Conservation (phyloP, 2,888 invertebrate species). For the Thera obeliscata region DNA sequence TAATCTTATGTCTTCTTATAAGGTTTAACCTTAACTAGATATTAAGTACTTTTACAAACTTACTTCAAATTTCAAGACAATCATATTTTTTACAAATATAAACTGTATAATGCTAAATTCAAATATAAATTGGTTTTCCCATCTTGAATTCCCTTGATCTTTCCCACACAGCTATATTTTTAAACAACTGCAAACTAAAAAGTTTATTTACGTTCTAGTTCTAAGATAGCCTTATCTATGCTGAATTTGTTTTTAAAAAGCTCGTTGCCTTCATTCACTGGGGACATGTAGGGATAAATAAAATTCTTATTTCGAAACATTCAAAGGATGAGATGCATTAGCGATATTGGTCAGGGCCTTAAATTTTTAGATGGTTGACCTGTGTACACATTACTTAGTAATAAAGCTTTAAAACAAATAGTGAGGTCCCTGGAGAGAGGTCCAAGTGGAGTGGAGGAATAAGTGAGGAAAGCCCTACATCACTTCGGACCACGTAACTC, state of each 20-base stretch:
- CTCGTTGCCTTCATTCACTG: constrained; percentile 24
- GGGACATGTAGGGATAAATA: constrained; percentile 37
- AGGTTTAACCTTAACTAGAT: too few relatives aligned
- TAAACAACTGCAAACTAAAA: constrained; percentile 27
- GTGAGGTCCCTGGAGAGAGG: constrained; percentile 60
- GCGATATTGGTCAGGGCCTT: constrained; percentile 73
- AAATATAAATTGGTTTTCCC: constrained; percentile 21
- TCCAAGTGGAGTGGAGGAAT: constrained; percentile 65
- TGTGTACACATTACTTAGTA: constrained; percentile 84
- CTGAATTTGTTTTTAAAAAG: constrained; percentile 33
- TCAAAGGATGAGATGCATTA: constrained; percentile 60
- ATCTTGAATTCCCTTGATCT: constrained; percentile 26
- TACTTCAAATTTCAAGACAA: too few relatives aligned
- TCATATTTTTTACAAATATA: too few relatives aligned
- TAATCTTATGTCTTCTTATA: constrained; percentile 17
- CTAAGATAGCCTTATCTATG: constrained; percentile 31
- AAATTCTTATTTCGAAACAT: constrained; percentile 38
- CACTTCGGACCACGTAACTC: constrained; percentile 75
- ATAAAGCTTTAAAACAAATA: constrained; percentile 85
- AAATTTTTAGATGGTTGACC: constrained; percentile 82
- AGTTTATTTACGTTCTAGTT: constrained; percentile 30
- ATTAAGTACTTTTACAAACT: too few relatives aligned
- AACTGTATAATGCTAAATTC: constrained; percentile 13
- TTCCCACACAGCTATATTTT: constrained; percentile 20
- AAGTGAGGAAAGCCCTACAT: constrained; percentile 72